Evolutionary conservation across 2,113 vertebrate species (phyloP).

Genomic region (Holacanthus passer): DNA sequence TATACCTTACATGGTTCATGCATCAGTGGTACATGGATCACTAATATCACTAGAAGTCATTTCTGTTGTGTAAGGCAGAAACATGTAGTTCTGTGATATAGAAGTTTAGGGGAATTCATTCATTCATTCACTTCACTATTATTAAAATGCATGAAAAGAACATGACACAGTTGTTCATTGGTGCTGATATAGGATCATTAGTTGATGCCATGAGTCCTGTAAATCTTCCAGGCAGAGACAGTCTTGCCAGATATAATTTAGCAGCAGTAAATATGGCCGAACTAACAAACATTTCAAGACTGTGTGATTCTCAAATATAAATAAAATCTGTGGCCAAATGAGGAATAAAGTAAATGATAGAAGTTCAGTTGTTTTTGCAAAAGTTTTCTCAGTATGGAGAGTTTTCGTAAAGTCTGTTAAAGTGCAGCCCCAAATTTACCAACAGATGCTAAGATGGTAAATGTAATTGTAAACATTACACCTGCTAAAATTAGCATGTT

Average conservation of each 20-base stretch:
- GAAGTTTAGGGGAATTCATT: not conserved
- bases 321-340: not conserved
- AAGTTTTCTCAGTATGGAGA: not conserved
- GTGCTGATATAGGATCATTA: not conserved
- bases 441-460: not conserved
- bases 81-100: not conserved
- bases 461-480: not conserved
- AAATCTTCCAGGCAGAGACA: not conserved
- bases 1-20: not conserved
- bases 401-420: no score
- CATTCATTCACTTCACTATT: not conserved
- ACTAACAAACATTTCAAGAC: not conserved
- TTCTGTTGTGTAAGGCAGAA: not conserved
- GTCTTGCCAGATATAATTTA: no score
- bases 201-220: not conserved
- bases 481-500: not conserved
- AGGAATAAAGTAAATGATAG: not conserved
- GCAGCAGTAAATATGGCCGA: not conserved
- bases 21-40: not conserved
- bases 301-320: not conserved
- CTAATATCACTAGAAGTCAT: not conserved
- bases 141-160: not conserved
- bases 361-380: not conserved
- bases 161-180: not conserved
- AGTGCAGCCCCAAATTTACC: no score